phyloP scores from a whole-genome alignment of 1,140 invertebrate genomes.

The Panonychus citri region DNA sequence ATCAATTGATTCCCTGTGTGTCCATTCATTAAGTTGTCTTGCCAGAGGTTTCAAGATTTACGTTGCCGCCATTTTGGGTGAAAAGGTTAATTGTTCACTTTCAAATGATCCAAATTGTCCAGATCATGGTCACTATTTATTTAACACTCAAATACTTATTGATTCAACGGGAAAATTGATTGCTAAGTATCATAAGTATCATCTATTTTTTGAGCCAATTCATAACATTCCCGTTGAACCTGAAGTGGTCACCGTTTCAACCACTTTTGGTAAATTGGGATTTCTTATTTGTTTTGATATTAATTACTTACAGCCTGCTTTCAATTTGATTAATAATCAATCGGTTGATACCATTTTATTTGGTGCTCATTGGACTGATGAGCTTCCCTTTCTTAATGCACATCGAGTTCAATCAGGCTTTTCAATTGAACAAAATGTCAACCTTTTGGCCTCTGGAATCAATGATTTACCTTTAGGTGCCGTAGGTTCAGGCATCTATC shows the following conservation, averaged over 20 bases:
- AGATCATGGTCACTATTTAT: slow-evolving; percentile 26
- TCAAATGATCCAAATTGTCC: slow-evolving; percentile 17
- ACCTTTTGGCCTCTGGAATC: background rate
- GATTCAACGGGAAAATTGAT: slow-evolving; percentile 33
- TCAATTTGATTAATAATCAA: slow-evolving; percentile 25
- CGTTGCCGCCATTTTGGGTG: slow-evolving; percentile 43
- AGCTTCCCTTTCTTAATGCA: slow-evolving; percentile 35
- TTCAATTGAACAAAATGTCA: background rate
- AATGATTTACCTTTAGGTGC: background rate
- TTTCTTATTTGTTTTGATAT: slow-evolving; percentile 50
- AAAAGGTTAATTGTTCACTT: slow-evolving; percentile 22
- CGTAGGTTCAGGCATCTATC: background rate
- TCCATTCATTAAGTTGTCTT: slow-evolving; percentile 28
- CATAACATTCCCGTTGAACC: slow-evolving; percentile 27
- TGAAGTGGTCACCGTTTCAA: slow-evolving; percentile 32
- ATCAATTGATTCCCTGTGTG: background rate
- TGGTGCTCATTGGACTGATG: slow-evolving; percentile 44
- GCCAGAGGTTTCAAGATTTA: slow-evolving; percentile 29
- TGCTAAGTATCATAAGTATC: slow-evolving; percentile 46
- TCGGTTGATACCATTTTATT: slow-evolving; percentile 41
- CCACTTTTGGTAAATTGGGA: slow-evolving; percentile 35
- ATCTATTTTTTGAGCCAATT: slow-evolving; percentile 35
- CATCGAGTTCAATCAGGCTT: background rate
- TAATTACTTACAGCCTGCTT: slow-evolving; percentile 34
- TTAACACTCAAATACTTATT: slow-evolving; percentile 52